Conservation (phyloP, 2,797 vertebrate genomes). For the Crenuchus spilurus region DNA sequence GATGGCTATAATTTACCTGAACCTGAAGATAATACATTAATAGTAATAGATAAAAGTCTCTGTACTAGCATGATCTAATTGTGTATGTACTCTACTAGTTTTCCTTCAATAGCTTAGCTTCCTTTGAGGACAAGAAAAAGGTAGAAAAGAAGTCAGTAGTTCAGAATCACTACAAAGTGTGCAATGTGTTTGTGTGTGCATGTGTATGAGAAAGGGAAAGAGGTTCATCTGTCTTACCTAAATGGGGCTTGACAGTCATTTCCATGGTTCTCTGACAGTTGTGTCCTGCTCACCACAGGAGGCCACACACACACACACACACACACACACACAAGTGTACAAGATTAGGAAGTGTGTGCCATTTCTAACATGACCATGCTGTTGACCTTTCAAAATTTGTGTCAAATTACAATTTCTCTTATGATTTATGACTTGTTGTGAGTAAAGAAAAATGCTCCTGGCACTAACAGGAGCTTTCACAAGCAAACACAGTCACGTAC, state of each 20-base stretch:
- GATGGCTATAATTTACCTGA: too few species aligned
- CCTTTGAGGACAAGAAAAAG: too few species aligned
- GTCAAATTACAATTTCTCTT: conserved; percentile 31
- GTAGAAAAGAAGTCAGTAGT: background rate
- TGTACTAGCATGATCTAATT: too few species aligned
- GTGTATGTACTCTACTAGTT: too few species aligned
- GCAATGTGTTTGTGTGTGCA: conserved; percentile 11
- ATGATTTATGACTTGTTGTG: conserved; percentile 23
- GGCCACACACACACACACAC: conserved; percentile 50
- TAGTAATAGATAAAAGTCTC: too few species aligned
- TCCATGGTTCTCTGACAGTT: conserved; percentile 38
- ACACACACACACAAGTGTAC: conserved; percentile 45
- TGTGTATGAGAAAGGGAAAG: conserved; percentile 5
- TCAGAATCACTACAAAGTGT: background rate
- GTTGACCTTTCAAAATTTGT: conserved; percentile 32
- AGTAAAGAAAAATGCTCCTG: conserved; percentile 27
- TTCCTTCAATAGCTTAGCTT: too few species aligned
- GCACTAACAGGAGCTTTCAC: conserved; percentile 33
- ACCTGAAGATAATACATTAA: too few species aligned
- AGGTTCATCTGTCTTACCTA: conserved; percentile 39
- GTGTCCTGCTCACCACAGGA: background rate
- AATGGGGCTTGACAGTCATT: conserved; percentile 47
- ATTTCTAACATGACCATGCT: conserved; percentile 37
- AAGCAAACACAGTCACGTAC: conserved; percentile 34
- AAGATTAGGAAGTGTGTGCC: conserved; percentile 44